phyloP scores from a whole-genome alignment of 1,140 invertebrate species.

The Lamellibrachia luymesi region DNA sequence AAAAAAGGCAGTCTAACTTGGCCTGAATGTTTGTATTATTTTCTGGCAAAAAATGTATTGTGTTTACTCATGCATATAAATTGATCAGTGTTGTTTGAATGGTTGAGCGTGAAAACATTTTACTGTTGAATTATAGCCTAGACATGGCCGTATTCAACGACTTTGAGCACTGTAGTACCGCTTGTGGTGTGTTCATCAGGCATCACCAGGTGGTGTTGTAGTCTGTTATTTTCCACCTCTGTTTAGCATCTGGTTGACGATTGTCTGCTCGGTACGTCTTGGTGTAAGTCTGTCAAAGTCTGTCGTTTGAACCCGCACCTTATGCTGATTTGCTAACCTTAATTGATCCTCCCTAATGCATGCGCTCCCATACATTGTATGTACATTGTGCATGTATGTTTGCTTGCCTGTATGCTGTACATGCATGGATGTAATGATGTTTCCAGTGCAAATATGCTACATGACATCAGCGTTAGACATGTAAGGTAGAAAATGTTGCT shows the following conservation, averaged over 20 bases:
- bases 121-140: not conserved
- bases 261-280: not conserved
- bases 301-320: not conserved
- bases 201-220: not conserved
- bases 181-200: not conserved
- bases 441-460: too few species aligned
- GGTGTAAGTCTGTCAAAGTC: not conserved
- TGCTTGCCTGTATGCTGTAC: too few species aligned
- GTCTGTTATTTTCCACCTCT: not conserved
- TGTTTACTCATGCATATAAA: not conserved
- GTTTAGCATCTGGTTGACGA: not conserved
- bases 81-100: not conserved
- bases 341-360: not conserved
- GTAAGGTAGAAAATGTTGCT: too few species aligned
- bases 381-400: too few species aligned
- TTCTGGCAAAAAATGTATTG: not conserved
- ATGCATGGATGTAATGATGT: too few species aligned
- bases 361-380: not conserved
- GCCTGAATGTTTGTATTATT: not conserved
- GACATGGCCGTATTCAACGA: not conserved
- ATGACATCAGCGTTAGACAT: too few species aligned
- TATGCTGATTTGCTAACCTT: not conserved
- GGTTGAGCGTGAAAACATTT: not conserved
- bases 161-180: not conserved
- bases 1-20: not conserved